These are phyloP conservation scores for Myripristis murdjan DNA, from an alignment of 2,797 vertebrate species.

Conservation along the genomic window DNA sequence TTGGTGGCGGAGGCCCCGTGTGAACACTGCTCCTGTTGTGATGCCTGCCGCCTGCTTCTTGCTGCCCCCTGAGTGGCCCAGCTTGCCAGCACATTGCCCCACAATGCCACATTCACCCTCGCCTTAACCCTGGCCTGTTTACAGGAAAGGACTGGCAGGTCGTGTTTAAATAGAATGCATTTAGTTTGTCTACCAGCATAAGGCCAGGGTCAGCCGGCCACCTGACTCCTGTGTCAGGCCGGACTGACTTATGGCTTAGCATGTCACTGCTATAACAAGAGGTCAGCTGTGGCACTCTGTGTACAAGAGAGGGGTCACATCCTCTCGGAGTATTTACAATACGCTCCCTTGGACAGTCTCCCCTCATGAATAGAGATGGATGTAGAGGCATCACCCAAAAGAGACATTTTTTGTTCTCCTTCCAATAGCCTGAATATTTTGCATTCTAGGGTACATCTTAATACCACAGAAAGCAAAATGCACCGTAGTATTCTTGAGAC, in stretches of 20 bases:
- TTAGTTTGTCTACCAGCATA: conserved; percentile 86
- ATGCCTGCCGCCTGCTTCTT: conserved; percentile 72
- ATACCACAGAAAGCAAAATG: too few relatives aligned
- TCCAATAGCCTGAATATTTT: conserved; percentile 30
- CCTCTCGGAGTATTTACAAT: conserved; percentile 73
- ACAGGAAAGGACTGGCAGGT: conserved; percentile 78
- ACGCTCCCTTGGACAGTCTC: conserved; percentile 50
- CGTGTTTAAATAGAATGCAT: conserved; percentile 86
- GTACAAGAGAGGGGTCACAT: conserved; percentile 78
- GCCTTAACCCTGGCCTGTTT: conserved; percentile 79
- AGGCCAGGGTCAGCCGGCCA: conserved; percentile 81
- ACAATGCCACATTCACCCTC: conserved; percentile 87
- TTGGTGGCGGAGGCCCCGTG: conserved; percentile 75
- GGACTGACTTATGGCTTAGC: conserved; percentile 78
- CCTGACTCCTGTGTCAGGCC: conserved; percentile 80
- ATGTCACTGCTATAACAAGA: conserved; percentile 80
- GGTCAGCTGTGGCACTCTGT: conserved; percentile 70
- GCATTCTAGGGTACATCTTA: conserved; percentile 8
- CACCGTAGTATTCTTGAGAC: neutral
- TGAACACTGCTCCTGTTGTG: conserved; percentile 81
- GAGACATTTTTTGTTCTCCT: conserved; percentile 13
- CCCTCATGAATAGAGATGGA: conserved; percentile 46
- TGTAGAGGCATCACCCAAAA: conserved; percentile 15
- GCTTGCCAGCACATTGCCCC: conserved; percentile 69
- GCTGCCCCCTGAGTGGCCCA: conserved; percentile 75